A percentile compares a stretch with the other conserved stretches of the same genome.
Evolutionary conservation across 2,888 invertebrate genomes (phyloP).

Genomic region (Spilosoma lubricipeda): DNA sequence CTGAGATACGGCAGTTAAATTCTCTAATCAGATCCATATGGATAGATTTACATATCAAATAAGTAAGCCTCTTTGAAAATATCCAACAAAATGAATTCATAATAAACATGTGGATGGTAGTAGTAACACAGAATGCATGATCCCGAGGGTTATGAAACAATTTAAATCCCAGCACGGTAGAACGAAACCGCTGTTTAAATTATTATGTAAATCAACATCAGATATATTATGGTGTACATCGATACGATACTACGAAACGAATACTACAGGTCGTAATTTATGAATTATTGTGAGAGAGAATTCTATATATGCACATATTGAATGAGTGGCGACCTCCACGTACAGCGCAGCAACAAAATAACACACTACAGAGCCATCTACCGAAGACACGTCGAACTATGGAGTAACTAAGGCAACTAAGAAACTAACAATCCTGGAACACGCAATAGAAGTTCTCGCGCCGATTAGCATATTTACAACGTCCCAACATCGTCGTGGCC

Average conservation of each 20-base stretch:
- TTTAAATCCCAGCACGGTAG: background rate
- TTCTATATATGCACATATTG: background rate
- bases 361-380: no score
- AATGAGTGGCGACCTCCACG: no score
- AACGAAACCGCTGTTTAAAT: background rate
- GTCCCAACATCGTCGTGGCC: no score
- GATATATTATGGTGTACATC: background rate
- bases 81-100: background rate
- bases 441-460: no score
- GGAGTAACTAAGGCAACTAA: no score
- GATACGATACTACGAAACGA: background rate
- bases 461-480: no score
- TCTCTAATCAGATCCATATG: background rate
- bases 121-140: background rate
- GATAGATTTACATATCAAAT: background rate
- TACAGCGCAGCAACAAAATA: no score
- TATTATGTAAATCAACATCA: background rate
- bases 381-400: no score
- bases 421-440: no score
- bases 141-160: background rate
- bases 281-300: background rate
- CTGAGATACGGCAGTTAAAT: background rate
- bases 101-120: background rate
- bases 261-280: background rate
- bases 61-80: background rate